These are phyloP conservation scores for Drepana arcuata DNA, from an alignment of 1,140 invertebrate species.

Conservation along the genomic window DNA sequence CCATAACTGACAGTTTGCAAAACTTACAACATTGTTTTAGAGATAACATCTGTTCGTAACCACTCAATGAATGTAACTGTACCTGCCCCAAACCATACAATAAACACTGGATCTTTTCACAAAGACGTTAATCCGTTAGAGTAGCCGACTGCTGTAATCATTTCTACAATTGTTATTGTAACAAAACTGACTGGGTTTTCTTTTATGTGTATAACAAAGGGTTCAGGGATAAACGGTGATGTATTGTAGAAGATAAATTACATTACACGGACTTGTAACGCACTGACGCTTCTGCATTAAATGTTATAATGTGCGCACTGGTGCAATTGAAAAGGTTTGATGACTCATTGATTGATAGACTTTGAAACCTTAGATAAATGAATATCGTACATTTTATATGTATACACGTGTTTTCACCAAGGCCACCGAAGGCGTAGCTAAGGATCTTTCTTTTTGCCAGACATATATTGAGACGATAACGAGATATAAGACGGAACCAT, in stretches of 20 bases:
- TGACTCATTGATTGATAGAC: slow-evolving; percentile 28
- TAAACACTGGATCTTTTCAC: slow-evolving; percentile 9
- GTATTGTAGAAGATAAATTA: slow-evolving; percentile 43
- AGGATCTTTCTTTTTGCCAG: too few species aligned
- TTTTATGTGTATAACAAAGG: slow-evolving; percentile 46
- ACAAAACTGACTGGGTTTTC: slow-evolving; percentile 38
- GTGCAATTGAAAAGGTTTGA: slow-evolving; percentile 48
- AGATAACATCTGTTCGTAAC: slow-evolving; percentile 50
- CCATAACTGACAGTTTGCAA: slow-evolving; percentile 47
- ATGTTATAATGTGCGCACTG: slow-evolving; percentile 38
- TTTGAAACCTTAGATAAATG: too few species aligned
- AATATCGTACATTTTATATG: too few species aligned
- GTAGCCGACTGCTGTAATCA: slow-evolving; percentile 59
- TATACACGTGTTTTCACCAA: too few species aligned
- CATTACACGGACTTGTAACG: slow-evolving; percentile 41
- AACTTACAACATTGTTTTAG: slow-evolving; percentile 59
- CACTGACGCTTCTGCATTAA: slow-evolving; percentile 45
- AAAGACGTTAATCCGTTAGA: slow-evolving; percentile 59
- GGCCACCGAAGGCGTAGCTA: too few species aligned
- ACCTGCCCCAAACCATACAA: slow-evolving; percentile 24
- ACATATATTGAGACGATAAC: too few species aligned
- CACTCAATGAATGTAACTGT: slow-evolving; percentile 60
- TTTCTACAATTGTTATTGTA: slow-evolving; percentile 47
- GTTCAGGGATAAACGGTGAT: slow-evolving; percentile 28
- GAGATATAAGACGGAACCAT: too few species aligned